These are phyloP conservation scores for Anarsia innoxiella DNA, from an alignment of 2,888 invertebrate species.

Conservation along the genomic window DNA sequence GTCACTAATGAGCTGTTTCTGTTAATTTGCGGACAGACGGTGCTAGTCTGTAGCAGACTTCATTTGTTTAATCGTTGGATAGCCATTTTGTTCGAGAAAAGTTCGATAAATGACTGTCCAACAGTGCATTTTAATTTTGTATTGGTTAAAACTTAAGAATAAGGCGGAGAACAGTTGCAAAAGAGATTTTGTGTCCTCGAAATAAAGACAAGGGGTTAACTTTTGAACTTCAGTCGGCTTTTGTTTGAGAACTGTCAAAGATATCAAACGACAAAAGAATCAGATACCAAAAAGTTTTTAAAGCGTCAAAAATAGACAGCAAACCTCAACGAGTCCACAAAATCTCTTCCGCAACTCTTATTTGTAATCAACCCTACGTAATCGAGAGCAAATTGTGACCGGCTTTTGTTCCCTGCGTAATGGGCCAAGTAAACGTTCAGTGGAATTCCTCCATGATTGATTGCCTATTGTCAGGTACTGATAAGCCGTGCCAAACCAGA, in stretches of 20 bases:
- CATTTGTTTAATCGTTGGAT: conserved; percentile 1
- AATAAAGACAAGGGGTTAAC: no score
- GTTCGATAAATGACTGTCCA: conserved; percentile 12
- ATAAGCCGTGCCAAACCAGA: conserved; percentile 55
- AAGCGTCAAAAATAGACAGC: no score
- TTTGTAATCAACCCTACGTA: conserved; percentile 2
- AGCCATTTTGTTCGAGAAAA: neutral
- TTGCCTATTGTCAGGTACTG: conserved; percentile 63
- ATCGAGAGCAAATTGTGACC: conserved; percentile 9
- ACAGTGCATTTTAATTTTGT: conserved; percentile 8
- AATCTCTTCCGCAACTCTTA: conserved; percentile 1
- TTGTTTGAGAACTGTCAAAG: no score
- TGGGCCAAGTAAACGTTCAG: conserved; percentile 45
- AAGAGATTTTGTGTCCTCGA: neutral
- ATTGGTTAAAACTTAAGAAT: no score
- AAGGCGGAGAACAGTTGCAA: neutral
- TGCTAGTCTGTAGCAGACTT: conserved; percentile 1
- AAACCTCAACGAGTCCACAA: neutral
- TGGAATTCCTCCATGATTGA: conserved; percentile 56
- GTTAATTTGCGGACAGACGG: conserved; percentile 7
- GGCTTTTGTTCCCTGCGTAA: conserved; percentile 47
- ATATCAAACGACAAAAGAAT: no score
- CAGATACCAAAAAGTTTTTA: no score
- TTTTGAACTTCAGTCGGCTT: no score
- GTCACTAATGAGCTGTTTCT: conserved; percentile 23